Conservation (phyloP, 2,113 vertebrate genomes). For the Barbus barbus region DNA sequence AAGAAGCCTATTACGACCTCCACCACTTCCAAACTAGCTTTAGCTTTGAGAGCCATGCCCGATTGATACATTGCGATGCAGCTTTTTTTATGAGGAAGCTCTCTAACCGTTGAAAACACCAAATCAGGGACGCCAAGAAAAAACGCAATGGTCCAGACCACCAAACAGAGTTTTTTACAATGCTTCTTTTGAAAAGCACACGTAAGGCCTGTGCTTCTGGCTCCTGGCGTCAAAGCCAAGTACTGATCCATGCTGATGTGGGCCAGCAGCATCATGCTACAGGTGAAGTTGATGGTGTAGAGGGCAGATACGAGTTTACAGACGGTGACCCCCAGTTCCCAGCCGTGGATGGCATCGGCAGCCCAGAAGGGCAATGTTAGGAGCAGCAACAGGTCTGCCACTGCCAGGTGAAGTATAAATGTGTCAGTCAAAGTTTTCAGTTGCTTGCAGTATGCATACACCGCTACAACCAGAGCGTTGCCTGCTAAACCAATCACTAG, state of each 20-base stretch:
- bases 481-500: slow-evolving; percentile 84
- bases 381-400: slow-evolving; percentile 89
- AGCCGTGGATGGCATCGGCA: slow-evolving; percentile 81
- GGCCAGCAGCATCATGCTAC: slow-evolving; percentile 89
- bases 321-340: slow-evolving; percentile 79
- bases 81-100: slow-evolving; percentile 52
- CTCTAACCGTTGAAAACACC: slow-evolving; percentile 79
- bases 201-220: slow-evolving; percentile 33
- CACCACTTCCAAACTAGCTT: slow-evolving; percentile 79
- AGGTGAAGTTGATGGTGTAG: slow-evolving; percentile 88
- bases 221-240: slow-evolving; percentile 65
- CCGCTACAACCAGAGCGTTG: slow-evolving; percentile 81
- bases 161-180: slow-evolving; percentile 64
- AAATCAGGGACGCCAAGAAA: slow-evolving; percentile 85
- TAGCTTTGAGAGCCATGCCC: slow-evolving; percentile 70
- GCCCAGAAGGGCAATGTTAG: slow-evolving; percentile 92
- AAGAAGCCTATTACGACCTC: slow-evolving; percentile 86
- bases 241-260: slow-evolving; percentile 91
- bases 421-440: slow-evolving; percentile 81
- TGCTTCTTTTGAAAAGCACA: slow-evolving; percentile 58
- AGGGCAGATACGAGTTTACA: slow-evolving; percentile 85
- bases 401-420: slow-evolving; percentile 87
- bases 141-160: slow-evolving; percentile 79
- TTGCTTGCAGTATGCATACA: slow-evolving; percentile 86
- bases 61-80: slow-evolving; percentile 80